Conservation (phyloP, 2,113 vertebrate species). For the Rhineura floridana region DNA sequence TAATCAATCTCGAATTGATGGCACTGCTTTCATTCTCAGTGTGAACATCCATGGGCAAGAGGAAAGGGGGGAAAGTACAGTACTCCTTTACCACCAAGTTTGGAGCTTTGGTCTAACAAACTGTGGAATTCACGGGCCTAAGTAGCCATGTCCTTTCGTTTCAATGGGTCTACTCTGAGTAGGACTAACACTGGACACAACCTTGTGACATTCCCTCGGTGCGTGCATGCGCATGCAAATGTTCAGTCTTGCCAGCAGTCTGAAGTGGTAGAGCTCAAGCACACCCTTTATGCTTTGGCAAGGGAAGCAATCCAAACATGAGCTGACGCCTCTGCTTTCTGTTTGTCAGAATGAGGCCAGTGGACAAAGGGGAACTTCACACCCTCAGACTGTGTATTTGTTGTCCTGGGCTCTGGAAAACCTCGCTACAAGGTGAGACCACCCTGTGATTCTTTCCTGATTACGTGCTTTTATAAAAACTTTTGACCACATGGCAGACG, state of each 20-base stretch:
- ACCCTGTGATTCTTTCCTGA: background rate
- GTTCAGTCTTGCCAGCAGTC: background rate
- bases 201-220: too few species aligned
- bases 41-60: background rate
- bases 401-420: background rate
- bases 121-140: too few species aligned
- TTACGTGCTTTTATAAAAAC: background rate
- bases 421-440: background rate
- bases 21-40: background rate
- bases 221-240: background rate
- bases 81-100: background rate
- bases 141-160: too few species aligned
- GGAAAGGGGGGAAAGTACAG: background rate
- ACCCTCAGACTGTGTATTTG: background rate
- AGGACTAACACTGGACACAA: too few species aligned
- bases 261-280: background rate
- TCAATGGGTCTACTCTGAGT: too few species aligned
- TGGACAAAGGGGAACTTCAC: background rate
- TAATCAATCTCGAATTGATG: background rate
- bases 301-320: background rate
- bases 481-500: background rate
- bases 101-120: background rate
- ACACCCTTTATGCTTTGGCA: background rate
- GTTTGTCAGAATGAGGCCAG: background rate
- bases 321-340: background rate